Percentiles rank a stretch among this genome's conserved stretches.
These are phyloP conservation scores for Macrocentrus cingulum DNA, from an alignment of 1,140 invertebrate species.

Conservation along the genomic window DNA sequence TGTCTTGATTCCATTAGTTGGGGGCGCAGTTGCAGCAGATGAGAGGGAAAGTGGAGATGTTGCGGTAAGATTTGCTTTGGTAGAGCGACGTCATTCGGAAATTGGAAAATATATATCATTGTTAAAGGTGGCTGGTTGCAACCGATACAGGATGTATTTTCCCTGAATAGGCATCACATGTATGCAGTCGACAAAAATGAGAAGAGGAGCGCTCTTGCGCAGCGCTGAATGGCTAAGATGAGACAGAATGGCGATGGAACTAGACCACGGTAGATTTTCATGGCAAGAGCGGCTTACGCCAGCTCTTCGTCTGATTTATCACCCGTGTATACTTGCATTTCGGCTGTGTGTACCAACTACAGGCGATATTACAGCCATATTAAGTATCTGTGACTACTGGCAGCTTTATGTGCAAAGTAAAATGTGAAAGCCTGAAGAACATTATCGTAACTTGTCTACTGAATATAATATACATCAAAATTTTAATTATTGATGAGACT, in stretches of 20 bases:
- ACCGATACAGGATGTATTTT: constrained; percentile 17
- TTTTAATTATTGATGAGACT: too few species aligned
- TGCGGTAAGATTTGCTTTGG: constrained; percentile 28
- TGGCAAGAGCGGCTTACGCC: constrained; percentile 36
- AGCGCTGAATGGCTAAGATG: neutral
- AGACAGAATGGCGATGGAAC: neutral
- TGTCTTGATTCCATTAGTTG: constrained; percentile 34
- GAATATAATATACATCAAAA: too few species aligned
- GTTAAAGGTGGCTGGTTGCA: neutral
- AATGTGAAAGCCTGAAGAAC: neutral
- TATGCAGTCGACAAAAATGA: neutral
- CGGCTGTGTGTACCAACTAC: neutral
- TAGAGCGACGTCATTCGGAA: constrained; percentile 35
- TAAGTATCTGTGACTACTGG: constrained; percentile 28
- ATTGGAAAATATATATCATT: constrained; percentile 42
- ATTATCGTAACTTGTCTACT: neutral
- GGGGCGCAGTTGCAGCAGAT: neutral
- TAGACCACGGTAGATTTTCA: constrained; percentile 27
- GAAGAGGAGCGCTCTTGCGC: neutral
- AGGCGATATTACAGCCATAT: constrained; percentile 19
- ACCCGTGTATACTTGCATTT: constrained; percentile 13
- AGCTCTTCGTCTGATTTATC: constrained; percentile 40
- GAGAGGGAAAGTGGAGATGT: constrained; percentile 4
- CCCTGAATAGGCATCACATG: too few species aligned
- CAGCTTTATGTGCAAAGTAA: constrained; percentile 4